Conservation (phyloP, 2,113 vertebrate genomes). For the Eptesicus fuscus region DNA sequence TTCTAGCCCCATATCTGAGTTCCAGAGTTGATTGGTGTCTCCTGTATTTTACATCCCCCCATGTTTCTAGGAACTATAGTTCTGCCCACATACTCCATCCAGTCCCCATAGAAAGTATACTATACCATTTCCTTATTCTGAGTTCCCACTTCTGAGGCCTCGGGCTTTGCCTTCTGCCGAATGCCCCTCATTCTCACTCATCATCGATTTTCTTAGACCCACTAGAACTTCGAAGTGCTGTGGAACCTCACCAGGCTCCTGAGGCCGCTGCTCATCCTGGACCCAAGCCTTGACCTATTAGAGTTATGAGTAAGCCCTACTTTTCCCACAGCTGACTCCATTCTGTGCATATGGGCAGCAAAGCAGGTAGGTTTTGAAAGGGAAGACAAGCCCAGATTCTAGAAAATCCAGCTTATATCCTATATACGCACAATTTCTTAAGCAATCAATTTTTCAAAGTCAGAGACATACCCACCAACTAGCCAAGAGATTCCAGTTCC, state of each 20-base stretch:
- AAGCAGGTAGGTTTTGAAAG: not conserved
- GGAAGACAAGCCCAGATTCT: not conserved
- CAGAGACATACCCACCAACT: not conserved
- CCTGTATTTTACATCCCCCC: not conserved
- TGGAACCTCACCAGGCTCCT: not conserved
- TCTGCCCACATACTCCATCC: not conserved
- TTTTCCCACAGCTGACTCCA: not conserved
- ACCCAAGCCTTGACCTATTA: not conserved
- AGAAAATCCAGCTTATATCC: not conserved
- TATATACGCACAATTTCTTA: not conserved
- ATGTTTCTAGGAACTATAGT: not conserved
- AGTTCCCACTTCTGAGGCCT: not conserved
- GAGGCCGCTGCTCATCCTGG: not conserved
- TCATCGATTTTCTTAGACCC: not conserved
- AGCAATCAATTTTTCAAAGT: constrained; percentile 10
- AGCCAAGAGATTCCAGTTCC: constrained; percentile 14
- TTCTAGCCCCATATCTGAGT: not conserved
- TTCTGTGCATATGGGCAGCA: not conserved
- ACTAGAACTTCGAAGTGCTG: not conserved
- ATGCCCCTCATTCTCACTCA: not conserved
- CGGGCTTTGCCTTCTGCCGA: not conserved
- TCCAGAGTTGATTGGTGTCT: not conserved
- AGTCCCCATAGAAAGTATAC: not conserved
- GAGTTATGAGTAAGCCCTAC: not conserved
- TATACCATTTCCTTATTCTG: not conserved